Base-by-base conservation (phyloP, 2,113 vertebrate species). In the Vombatus ursinus region DNA sequence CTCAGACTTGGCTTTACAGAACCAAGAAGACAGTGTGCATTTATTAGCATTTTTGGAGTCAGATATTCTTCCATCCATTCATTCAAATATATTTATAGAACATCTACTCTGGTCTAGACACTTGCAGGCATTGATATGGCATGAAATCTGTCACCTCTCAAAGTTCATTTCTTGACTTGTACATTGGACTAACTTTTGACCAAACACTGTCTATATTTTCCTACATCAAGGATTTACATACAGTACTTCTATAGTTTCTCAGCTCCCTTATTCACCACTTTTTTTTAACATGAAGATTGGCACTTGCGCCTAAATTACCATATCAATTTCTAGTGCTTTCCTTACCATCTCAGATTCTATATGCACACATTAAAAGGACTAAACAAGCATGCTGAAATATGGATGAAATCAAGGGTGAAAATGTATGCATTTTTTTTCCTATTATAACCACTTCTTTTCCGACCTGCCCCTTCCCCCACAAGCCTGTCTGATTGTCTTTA, bases 401-500 rank as follows among this genome's bases (percentile, higher is more conserved):
- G 97, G 94, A 98, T 95, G 10, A 77, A 0, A 48, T 95, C 90
- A 94, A 92, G 28, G 92, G 91, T 90, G 91, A 97, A 97, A 96
- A 93, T 50, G 89, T 92, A 50, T 94, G 61, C 3, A 37, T 50
- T 91, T 52, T 77, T 61, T 9, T 53, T 51, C 48, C 90, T 94
- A 93, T 95, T 90, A 90, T 94, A 96, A 97, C 22, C 89, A 95
- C 84, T 96, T 22, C 25, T 96, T 25, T 37, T 93, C 48, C 54
- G 6, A 84, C 50, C 50, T 92, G 50, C 1, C 1, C 0, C 8
- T n/a, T 96, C 94, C 57, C 93, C 95, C 93, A 93, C 26, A 95
- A 96, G 77, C 90, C 3, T 95, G 50, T 92, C 44, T 52, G 48
- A 95, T 95, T 98, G 68, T 96, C 91, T 98, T 98, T 97, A 98